A percentile compares a stretch with the other conserved stretches of the same genome.
Evolutionary conservation across 2,113 vertebrate genomes (phyloP).

Genomic region (Lasiurus cinereus): DNA sequence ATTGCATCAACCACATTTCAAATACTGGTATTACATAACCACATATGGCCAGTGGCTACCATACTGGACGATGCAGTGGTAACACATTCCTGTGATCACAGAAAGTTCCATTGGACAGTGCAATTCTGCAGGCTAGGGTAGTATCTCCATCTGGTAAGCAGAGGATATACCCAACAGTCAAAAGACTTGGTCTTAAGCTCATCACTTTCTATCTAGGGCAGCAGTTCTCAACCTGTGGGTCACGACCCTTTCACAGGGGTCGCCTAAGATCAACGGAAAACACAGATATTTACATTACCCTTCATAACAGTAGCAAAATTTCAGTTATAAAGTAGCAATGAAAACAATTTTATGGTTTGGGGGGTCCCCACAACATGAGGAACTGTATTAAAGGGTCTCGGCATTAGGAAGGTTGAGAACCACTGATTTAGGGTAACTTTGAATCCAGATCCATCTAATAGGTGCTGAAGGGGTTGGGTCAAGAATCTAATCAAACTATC

Average conservation of each 20-base stretch:
- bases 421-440: neutral
- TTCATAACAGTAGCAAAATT: too few relatives aligned
- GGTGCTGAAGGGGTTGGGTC: neutral
- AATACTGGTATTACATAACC: neutral
- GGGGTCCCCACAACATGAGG: too few relatives aligned
- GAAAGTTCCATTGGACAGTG: neutral
- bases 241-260: too few relatives aligned
- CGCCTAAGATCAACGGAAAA: too few relatives aligned
- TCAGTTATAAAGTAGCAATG: too few relatives aligned
- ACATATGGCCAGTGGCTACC: neutral
- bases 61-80: neutral
- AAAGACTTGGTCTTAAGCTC: neutral
- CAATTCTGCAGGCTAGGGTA: neutral
- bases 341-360: too few relatives aligned
- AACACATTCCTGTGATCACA: neutral
- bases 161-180: neutral
- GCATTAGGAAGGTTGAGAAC: too few relatives aligned
- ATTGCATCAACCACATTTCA: neutral
- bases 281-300: too few relatives aligned
- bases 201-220: neutral
- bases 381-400: too few relatives aligned
- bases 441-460: neutral
- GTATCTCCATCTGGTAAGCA: neutral
- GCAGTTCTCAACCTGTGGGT: too few relatives aligned
- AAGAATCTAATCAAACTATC: neutral